Conservation (phyloP, 2,888 invertebrate species). For the Liodrosophila aerea region DNA sequence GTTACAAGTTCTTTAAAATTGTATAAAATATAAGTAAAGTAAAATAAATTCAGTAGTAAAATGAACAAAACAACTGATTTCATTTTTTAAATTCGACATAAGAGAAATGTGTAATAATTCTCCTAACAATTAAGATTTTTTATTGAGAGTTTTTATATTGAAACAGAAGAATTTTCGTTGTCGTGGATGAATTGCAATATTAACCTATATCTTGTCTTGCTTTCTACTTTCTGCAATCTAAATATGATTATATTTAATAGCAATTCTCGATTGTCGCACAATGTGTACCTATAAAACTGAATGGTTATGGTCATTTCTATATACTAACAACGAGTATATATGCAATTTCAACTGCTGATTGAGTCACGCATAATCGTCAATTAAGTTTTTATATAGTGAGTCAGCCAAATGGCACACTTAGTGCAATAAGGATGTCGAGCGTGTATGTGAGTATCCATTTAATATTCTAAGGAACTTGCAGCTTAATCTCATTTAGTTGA, state of each 20-base stretch:
- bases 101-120: no score
- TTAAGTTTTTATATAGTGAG: constrained; percentile 33
- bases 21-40: not conserved
- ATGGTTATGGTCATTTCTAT: constrained; percentile 34
- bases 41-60: no score
- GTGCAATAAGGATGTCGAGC: not conserved
- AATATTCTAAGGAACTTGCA: no score
- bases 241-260: constrained; percentile 36
- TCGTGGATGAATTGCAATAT: no score
- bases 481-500: no score
- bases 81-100: no score
- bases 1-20: no score
- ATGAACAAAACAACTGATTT: no score
- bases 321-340: constrained; percentile 2
- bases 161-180: no score
- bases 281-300: constrained; percentile 22
- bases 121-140: no score
- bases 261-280: constrained; percentile 25
- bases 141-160: no score
- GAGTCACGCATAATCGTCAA: constrained; percentile 35
- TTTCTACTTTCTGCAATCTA: constrained; percentile 19
- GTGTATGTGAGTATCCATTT: constrained; percentile 9
- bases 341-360: constrained; percentile 11
- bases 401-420: constrained; percentile 9
- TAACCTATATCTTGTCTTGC: no score